These are phyloP conservation scores for Loripinus fragilis DNA, from an alignment of 2,888 invertebrate genomes.

Conservation along the genomic window DNA sequence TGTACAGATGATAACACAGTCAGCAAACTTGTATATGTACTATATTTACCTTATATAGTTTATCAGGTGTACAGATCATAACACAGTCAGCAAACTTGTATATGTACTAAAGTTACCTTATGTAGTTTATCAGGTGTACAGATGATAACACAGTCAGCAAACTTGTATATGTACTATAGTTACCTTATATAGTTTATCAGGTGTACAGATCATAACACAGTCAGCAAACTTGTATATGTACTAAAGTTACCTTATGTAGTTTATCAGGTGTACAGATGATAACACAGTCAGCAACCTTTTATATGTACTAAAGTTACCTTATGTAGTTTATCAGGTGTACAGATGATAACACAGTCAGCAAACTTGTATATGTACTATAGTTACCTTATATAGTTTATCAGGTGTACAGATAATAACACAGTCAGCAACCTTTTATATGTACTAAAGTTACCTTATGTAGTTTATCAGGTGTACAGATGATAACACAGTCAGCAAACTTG, in stretches of 20 bases:
- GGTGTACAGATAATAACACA: slow-evolving; percentile 82
- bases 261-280: slow-evolving; percentile 82
- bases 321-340: slow-evolving; percentile 81
- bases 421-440: no score
- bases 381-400: slow-evolving; percentile 80
- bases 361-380: no score
- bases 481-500: slow-evolving; percentile 83
- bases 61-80: slow-evolving; percentile 82
- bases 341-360: slow-evolving; percentile 82
- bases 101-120: slow-evolving; percentile 74
- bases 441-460: slow-evolving; percentile 78
- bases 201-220: slow-evolving; percentile 82
- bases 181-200: slow-evolving; percentile 81
- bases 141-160: slow-evolving; percentile 83
- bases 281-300: slow-evolving; percentile 83
- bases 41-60: slow-evolving; percentile 77
- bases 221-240: no score
- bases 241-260: slow-evolving; percentile 77
- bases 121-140: slow-evolving; percentile 81
- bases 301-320: slow-evolving; percentile 76
- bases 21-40: no score
- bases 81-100: slow-evolving; percentile 83
- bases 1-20: slow-evolving; percentile 82
- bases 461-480: slow-evolving; percentile 82
- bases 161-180: no score